Base-by-base conservation (phyloP, 2,888 invertebrate species). In the Chorisops tibialis region DNA sequence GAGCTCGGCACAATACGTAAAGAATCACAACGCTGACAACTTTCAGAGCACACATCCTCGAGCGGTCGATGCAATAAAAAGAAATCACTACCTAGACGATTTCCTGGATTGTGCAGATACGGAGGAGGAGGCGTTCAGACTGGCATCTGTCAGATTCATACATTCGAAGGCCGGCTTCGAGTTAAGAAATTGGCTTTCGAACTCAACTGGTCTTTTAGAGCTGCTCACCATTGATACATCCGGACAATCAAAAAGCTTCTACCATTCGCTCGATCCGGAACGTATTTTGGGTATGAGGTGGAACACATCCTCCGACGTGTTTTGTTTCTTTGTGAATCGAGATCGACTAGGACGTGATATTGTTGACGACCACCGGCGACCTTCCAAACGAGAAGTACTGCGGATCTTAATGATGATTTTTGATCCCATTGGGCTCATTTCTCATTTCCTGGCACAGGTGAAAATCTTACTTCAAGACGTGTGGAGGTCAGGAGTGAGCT, bases 81-180 rank as follows among this genome's bases (percentile, higher is more conserved):
- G 67, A 1, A 67, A 69, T 6, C 69, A 69, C 59, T 74, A 72
- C 41, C 69, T 72, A 48, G 70, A 73, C 43, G 71, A 72, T 21
- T 67, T 68, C 58, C 47, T 72, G n/a, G 68, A 69, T 38, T 69
- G 70, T 37, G 62, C 65, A 4, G 60, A 69, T 22, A 65, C 68
- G 1, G 62, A 63, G n/a, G 63, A 67, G 37, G 65, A 68, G 48
- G 69, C 68, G 12, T 59, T 66, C 47, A 52, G 54, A n/a, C 24
- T 66, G 11, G 64, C 62, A 12, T 61, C 68, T 18, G 63, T 67
- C 0, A 54, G 43, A 19, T 54, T 50, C 45, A 61, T 66, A 7
- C 66, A 63, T 54, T 56, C 4, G 6, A 65, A 22, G 64, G 61
- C 21, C 7, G 66, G 66, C 0, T 68, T 67, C 14, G 48, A 66